These are phyloP conservation scores for Hololepta plana DNA, from an alignment of 2,888 invertebrate genomes.

Conservation along the genomic window DNA sequence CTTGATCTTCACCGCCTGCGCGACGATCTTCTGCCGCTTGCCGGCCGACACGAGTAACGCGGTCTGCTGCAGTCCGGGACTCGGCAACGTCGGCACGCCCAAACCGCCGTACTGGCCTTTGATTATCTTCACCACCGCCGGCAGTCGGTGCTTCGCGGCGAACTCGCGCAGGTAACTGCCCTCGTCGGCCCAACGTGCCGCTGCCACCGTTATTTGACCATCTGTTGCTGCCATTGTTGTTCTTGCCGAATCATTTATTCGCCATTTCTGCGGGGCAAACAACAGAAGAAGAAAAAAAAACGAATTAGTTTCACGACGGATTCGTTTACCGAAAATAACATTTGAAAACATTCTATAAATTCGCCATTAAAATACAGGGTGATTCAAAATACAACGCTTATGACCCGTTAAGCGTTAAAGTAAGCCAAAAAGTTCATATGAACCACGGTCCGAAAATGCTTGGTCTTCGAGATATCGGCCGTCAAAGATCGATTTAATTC, in stretches of 20 bases:
- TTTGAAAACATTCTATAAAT: too few species aligned
- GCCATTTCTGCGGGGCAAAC: too few species aligned
- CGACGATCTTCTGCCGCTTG: slow-evolving; percentile 68
- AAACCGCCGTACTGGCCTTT: slow-evolving; percentile 87
- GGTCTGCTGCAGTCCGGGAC: slow-evolving; percentile 71
- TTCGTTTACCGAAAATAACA: too few species aligned
- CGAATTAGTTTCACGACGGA: slow-evolving; percentile 1
- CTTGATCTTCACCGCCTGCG: slow-evolving; percentile 79
- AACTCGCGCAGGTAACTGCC: slow-evolving; percentile 56
- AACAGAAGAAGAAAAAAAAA: too few species aligned
- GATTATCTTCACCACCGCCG: slow-evolving; percentile 77
- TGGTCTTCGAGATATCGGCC: too few species aligned
- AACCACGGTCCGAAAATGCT: too few species aligned
- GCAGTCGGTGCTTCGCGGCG: slow-evolving; percentile 45
- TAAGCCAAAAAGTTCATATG: too few species aligned
- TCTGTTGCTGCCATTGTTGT: slow-evolving; percentile 68
- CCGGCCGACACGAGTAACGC: slow-evolving; percentile 74
- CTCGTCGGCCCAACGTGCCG: slow-evolving; percentile 59
- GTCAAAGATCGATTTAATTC: too few species aligned
- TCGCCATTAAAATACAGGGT: too few species aligned
- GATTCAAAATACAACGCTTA: too few species aligned
- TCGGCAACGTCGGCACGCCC: slow-evolving; percentile 75
- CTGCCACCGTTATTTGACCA: slow-evolving; percentile 77
- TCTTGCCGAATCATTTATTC: background rate
- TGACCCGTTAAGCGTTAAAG: too few species aligned